Evolutionary conservation across 2,797 vertebrate genomes (phyloP).

Genomic region (Discoglossus pictus): DNA sequence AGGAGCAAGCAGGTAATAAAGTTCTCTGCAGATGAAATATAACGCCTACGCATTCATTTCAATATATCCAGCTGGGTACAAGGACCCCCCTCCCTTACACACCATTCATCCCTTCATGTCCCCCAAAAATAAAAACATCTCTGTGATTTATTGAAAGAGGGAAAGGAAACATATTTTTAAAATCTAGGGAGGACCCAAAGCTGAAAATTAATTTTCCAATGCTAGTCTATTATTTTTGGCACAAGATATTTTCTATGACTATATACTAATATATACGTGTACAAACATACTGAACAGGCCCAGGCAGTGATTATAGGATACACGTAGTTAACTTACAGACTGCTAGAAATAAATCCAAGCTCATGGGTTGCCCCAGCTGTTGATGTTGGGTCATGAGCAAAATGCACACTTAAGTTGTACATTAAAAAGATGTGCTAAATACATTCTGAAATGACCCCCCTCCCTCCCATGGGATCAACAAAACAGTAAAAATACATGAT

Average conservation of each 20-base stretch:
- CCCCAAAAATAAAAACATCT: constrained; percentile 24
- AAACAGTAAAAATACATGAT: too few species aligned
- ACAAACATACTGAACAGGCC: constrained; percentile 23
- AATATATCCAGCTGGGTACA: constrained; percentile 15
- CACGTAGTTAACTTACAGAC: constrained; percentile 9
- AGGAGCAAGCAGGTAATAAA: constrained; percentile 36
- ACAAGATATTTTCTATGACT: constrained; percentile 41
- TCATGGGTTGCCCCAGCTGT: too few species aligned
- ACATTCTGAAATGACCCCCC: too few species aligned
- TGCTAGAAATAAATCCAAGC: too few species aligned
- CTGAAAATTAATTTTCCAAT: constrained; percentile 50
- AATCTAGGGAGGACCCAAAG: constrained; percentile 33
- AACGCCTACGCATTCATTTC: constrained; percentile 38
- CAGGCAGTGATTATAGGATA: constrained; percentile 18
- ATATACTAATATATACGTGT: constrained; percentile 36
- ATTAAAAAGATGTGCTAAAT: too few species aligned
- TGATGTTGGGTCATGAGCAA: too few species aligned
- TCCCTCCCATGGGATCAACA: too few species aligned
- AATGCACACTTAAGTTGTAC: too few species aligned
- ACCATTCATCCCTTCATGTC: constrained; percentile 20
- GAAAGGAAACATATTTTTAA: constrained; percentile 43
- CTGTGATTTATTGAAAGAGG: constrained; percentile 42
- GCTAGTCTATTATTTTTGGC: constrained; percentile 48
- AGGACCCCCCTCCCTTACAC: constrained; percentile 9
- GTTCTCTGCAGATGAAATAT: constrained; percentile 29